Evolutionary conservation across 2,113 vertebrate genomes (phyloP).

Genomic region (Pipra filicauda): DNA sequence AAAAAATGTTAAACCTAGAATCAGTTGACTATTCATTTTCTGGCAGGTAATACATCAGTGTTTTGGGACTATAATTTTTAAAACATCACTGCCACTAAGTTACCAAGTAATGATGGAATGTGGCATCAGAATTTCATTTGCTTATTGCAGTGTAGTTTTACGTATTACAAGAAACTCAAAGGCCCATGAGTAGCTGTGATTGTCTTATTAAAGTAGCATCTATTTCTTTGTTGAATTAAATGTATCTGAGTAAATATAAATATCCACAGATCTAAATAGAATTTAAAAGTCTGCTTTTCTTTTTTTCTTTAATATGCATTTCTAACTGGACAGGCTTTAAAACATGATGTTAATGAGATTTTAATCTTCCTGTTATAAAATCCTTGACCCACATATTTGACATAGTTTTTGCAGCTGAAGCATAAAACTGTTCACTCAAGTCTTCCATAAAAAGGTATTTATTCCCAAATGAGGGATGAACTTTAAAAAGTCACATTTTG

Average conservation of each 20-base stretch:
- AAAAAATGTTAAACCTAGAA: not conserved
- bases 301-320: not conserved
- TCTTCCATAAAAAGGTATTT: not conserved
- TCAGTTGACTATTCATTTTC: not conserved
- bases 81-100: not conserved
- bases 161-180: not conserved
- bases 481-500: not conserved
- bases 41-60: not conserved
- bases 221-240: not conserved
- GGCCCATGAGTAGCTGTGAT: accelerated
- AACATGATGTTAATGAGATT: not conserved
- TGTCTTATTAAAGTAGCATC: not conserved
- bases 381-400: not conserved
- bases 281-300: not conserved
- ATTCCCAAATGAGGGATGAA: not conserved
- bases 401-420: not conserved
- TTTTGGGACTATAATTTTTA: not conserved
- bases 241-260: not conserved
- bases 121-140: not conserved
- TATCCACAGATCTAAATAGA: not conserved
- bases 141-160: not conserved
- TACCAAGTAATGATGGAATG: not conserved
- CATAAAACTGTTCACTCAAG: not conserved
- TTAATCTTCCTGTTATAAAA: not conserved
- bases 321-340: not conserved